Evolutionary conservation across 1,140 invertebrate genomes (phyloP).

Genomic region (Babylonia areolata): DNA sequence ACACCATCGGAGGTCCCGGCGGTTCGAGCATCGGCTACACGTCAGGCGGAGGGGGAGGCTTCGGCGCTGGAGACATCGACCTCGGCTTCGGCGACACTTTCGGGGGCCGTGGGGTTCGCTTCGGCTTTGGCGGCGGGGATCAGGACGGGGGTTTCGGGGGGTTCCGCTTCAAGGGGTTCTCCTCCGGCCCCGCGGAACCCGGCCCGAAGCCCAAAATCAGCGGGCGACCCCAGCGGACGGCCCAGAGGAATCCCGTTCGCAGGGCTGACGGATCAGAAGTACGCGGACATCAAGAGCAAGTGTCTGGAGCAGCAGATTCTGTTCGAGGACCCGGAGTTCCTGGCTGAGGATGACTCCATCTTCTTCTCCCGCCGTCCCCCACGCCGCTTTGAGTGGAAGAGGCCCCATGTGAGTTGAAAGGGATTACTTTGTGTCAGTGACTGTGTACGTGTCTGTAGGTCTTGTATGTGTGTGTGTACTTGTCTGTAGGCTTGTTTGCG

Average conservation of each 20-base stretch:
- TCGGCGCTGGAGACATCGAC: slow-evolving; percentile 35
- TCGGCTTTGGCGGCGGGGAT: slow-evolving; percentile 47
- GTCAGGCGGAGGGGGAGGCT: slow-evolving; percentile 17
- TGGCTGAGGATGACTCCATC: slow-evolving; percentile 65
- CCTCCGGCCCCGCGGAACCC: slow-evolving; percentile 28
- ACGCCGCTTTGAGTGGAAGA: slow-evolving; percentile 71
- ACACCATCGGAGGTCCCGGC: slow-evolving; percentile 58
- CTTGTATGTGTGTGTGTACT: background rate
- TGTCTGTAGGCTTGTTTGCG: background rate
- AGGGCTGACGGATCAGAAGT: slow-evolving; percentile 64
- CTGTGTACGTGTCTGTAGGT: background rate
- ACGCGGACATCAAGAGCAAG: slow-evolving; percentile 66
- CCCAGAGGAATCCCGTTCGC: slow-evolving; percentile 64
- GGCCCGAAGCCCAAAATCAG: slow-evolving; percentile 42
- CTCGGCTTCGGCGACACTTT: slow-evolving; percentile 49
- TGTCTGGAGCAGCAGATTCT: slow-evolving; percentile 64
- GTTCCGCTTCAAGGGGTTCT: slow-evolving; percentile 40
- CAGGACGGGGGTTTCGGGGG: slow-evolving; percentile 38
- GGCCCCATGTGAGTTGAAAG: slow-evolving; percentile 64
- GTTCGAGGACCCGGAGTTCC: slow-evolving; percentile 74
- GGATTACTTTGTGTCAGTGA: background rate
- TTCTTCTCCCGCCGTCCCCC: slow-evolving; percentile 72
- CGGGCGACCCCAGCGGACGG: slow-evolving; percentile 50
- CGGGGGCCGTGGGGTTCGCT: slow-evolving; percentile 49
- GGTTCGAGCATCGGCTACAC: slow-evolving; percentile 38